Evolutionary conservation across 2,888 invertebrate species (phyloP).

Genomic region (Electrophaes corylata): DNA sequence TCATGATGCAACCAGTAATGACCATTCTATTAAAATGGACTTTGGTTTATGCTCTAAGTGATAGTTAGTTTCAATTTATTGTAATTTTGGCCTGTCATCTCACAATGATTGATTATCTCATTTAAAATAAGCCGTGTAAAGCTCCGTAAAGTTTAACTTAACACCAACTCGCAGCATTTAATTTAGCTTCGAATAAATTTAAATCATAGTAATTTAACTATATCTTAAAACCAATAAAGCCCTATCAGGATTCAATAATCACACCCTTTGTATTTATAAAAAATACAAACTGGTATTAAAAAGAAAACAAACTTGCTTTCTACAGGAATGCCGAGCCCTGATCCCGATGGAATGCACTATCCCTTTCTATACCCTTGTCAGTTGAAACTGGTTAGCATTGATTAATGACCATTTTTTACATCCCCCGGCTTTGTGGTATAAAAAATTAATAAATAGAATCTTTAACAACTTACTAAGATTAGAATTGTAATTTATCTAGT

Average conservation of each 20-base stretch:
- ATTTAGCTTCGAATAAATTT: slow-evolving; percentile 42
- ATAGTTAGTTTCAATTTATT: slow-evolving; percentile 24
- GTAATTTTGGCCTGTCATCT: slow-evolving; percentile 19
- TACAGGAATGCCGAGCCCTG: slow-evolving; percentile 57
- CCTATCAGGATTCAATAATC: slow-evolving; percentile 38
- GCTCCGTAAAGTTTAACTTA: background rate
- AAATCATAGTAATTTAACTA: slow-evolving; percentile 32
- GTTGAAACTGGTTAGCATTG: slow-evolving; percentile 70
- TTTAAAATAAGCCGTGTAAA: background rate
- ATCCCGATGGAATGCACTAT: slow-evolving; percentile 71
- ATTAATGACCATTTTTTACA: slow-evolving; percentile 69
- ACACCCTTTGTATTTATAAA: slow-evolving; percentile 54
- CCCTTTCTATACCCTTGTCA: slow-evolving; percentile 57
- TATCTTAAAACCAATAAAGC: slow-evolving; percentile 38
- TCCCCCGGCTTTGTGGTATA: slow-evolving; percentile 51
- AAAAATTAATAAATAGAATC: slow-evolving; percentile 56
- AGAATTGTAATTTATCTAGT: too few relatives aligned
- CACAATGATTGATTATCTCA: slow-evolving; percentile 24
- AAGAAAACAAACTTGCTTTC: slow-evolving; percentile 72
- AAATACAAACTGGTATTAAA: slow-evolving; percentile 55
- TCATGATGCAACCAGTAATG: slow-evolving; percentile 32
- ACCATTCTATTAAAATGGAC: slow-evolving; percentile 16
- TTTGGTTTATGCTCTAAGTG: background rate
- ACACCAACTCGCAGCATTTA: slow-evolving; percentile 24
- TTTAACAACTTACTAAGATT: background rate